A percentile compares a stretch with the other conserved stretches of the same genome.
These are phyloP conservation scores for Bubo scandiacus DNA, from an alignment of 2,113 vertebrate genomes.

Conservation along the genomic window DNA sequence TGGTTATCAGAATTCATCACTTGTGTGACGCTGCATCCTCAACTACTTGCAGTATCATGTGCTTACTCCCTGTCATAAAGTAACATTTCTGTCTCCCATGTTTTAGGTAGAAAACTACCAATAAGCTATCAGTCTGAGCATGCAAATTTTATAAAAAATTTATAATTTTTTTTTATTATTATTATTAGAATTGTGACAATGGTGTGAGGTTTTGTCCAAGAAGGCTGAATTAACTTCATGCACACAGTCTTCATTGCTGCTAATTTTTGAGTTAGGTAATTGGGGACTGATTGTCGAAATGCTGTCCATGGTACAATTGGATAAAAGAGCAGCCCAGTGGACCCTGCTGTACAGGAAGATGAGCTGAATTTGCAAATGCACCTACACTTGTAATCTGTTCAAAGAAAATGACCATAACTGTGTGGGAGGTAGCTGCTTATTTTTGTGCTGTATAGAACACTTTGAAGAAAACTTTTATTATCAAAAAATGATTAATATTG, in stretches of 20 bases:
- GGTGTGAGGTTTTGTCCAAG: not conserved
- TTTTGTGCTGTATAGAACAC: not conserved
- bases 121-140: not conserved
- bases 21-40: not conserved
- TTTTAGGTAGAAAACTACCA: not conserved
- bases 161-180: not conserved
- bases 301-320: not conserved
- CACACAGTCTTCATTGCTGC: not conserved
- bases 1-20: not conserved
- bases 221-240: not conserved
- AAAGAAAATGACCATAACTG: not conserved
- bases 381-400: not conserved
- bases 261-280: not conserved
- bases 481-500: not conserved
- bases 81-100: not conserved
- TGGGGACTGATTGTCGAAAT: not conserved
- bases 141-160: not conserved
- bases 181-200: not conserved
- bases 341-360: not conserved
- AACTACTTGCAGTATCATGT: not conserved
- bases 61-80: not conserved
- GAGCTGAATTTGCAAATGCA: not conserved
- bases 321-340: not conserved
- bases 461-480: not conserved
- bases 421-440: not conserved